Evolutionary conservation across 53 echinoderm and acorn worm species (phyloP), one percentile per base, ranked within the genome.

Genomic region (Antedon mediterranea): DNA sequence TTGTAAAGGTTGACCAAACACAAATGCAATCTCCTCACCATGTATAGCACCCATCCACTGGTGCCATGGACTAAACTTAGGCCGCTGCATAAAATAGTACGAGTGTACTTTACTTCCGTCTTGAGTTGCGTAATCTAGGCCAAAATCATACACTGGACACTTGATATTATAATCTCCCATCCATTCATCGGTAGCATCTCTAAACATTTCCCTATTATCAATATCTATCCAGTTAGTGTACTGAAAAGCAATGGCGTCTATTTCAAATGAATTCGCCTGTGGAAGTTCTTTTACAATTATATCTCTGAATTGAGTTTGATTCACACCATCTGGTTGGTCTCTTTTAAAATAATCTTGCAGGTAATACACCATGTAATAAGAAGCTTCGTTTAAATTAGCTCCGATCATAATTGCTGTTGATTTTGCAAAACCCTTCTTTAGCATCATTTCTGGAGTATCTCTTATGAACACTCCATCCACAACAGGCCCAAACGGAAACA

Each of bases 1-100:
- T 30, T 88, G 82, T 32, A 98, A 81, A 11, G 93, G 89, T 82
- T 90, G 85, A 5, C 98, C 98, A 30, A 98, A 93, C 73, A 84
- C 75, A 76, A 86, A 98, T 29, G 87, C 82, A 11, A 98, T 88
- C 74, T 98, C 98, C 72, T 98, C 98, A 0, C 98, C 98, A 76
- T 98, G 98, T 29, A 98, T 80, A 29, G 93, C 90, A 0, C 98
- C 98, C 97, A 97, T 98, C 98, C 98, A 98, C 15, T 93, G 88
- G 13, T 85, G 86, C 89, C 89, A 97, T 0, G 98, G 98, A 71
- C 84, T 84, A 8, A 88, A 85, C 0, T 86, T 85, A 30, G 90
- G 78, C 26, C 93, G 43, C 75, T 90, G 84, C 26, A 34, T 41
- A 43, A 98, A 98, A 9, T 88, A 75, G 71, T 98, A 98, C 75